These are phyloP conservation scores for Lamellibrachia satsuma DNA, from an alignment of 2,888 invertebrate species.

Conservation along the genomic window DNA sequence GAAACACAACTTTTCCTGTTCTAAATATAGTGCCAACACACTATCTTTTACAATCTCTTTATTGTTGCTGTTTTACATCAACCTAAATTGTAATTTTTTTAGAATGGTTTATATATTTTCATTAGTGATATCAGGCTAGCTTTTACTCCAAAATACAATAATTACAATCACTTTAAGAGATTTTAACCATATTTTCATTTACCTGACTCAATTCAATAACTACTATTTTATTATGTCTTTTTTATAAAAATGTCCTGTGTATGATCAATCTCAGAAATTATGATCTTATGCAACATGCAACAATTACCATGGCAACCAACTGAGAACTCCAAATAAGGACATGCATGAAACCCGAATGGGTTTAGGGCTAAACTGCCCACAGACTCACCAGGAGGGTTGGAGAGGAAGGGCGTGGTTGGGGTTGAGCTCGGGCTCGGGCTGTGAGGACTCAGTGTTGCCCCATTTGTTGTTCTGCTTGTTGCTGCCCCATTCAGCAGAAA, in stretches of 20 bases:
- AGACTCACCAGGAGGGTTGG: background rate
- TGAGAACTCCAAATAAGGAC: background rate
- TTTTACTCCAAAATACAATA: background rate
- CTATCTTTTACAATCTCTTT: no score
- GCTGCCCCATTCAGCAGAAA: conserved; percentile 54
- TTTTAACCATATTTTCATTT: background rate
- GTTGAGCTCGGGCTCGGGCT: conserved; percentile 39
- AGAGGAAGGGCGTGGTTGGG: conserved; percentile 35
- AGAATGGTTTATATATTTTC: no score
- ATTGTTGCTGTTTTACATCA: no score
- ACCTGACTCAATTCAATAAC: background rate
- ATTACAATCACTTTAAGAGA: background rate
- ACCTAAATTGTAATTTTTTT: no score
- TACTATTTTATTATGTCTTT: background rate
- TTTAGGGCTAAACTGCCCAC: background rate
- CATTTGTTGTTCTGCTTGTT: background rate
- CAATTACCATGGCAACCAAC: background rate
- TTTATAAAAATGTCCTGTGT: background rate
- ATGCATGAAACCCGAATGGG: background rate
- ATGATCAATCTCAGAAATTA: background rate
- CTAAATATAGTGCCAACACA: no score
- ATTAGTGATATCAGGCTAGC: background rate
- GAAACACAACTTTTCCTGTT: no score
- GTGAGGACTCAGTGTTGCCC: background rate
- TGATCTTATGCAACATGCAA: background rate